Base-by-base conservation (phyloP, 1,140 invertebrate genomes). In the Pristionchus pacificus region DNA sequence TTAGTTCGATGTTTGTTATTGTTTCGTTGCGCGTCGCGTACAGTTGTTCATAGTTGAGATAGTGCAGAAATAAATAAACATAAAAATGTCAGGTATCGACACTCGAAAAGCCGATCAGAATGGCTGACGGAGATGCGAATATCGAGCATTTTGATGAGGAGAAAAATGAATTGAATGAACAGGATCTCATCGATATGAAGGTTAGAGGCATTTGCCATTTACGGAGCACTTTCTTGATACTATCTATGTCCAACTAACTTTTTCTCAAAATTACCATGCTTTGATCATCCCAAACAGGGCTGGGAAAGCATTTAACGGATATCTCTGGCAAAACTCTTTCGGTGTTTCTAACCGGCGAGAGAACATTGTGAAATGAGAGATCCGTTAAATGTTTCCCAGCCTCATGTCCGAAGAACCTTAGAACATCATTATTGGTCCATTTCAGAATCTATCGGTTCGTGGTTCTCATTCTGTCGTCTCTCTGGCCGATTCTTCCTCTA, bases 401-500 rank as follows among this genome's bases (percentile, higher is more conserved):
- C n/a, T n/a, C n/a, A n/a, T n/a, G n/a, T n/a, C n/a, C n/a, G n/a
- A n/a, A n/a, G n/a, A n/a, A n/a, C n/a, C n/a, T n/a, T n/a, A n/a
- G n/a, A n/a, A n/a, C n/a, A n/a, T n/a, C n/a, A n/a, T n/a, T n/a
- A n/a, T n/a, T n/a, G n/a, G n/a, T n/a, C n/a, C n/a, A n/a, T 49
- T 49, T 49, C 38, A 49, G 38, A 49, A 49, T 49, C 38, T 49
- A 6, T 49, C 38, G 38, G 6, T 10, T 6, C 6, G 19, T 19
- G 38, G 38, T 10, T 49, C 38, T 24, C 78, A 82, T 33, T 84
- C 82, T 1, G 77, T 82, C 13, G 68, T 82, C 14, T 84, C 82
- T 19, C 49, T 78, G 1, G 82, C 79, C 25, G 80, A 82, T 66
- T 82, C 80, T 10, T 76, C 80, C 0, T 81, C 79, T 6, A 84